Percentiles rank a stretch among this genome's conserved stretches.
Conservation (phyloP, 2,888 invertebrate species). For the Eledona agricola region DNA sequence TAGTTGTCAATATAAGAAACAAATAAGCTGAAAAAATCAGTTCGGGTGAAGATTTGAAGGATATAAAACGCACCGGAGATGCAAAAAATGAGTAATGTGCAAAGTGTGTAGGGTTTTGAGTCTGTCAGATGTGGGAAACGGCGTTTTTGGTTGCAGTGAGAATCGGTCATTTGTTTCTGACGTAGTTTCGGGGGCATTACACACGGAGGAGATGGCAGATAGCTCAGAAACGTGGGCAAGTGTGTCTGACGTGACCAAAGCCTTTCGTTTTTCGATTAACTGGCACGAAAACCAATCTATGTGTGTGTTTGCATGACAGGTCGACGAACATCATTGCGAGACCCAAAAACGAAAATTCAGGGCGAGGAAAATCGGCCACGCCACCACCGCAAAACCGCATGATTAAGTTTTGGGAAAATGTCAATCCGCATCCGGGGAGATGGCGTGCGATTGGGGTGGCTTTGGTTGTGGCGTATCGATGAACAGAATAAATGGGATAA, state of each 20-base stretch:
- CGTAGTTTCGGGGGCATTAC: conserved; percentile 24
- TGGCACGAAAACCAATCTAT: conserved; percentile 33
- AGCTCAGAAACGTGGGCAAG: conserved; percentile 32
- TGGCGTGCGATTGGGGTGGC: too few species aligned
- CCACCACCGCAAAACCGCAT: conserved; percentile 5
- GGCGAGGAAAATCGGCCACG: conserved; percentile 2
- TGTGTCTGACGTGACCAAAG: conserved; percentile 37
- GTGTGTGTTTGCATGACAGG: conserved; percentile 33
- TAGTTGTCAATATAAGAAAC: too few species aligned
- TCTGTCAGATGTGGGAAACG: too few species aligned
- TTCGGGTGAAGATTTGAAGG: too few species aligned
- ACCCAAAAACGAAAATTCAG: conserved; percentile 7
- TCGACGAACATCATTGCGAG: conserved; percentile 15
- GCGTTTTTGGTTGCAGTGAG: too few species aligned
- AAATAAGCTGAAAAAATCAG: too few species aligned
- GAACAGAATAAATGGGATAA: too few species aligned
- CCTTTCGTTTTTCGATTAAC: conserved; percentile 39
- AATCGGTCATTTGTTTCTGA: conserved; percentile 36
- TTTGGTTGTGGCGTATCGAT: too few species aligned
- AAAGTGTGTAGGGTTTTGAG: too few species aligned
- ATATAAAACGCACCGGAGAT: too few species aligned
- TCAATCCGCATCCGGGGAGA: too few species aligned
- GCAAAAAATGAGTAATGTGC: too few species aligned
- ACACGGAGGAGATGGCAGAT: conserved; percentile 28
- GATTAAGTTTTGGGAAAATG: conserved; percentile 5